Evolutionary conservation across 2,797 vertebrate genomes (phyloP), one percentile per base, ranked within the genome.

Genomic region (Labeo calbasu): DNA sequence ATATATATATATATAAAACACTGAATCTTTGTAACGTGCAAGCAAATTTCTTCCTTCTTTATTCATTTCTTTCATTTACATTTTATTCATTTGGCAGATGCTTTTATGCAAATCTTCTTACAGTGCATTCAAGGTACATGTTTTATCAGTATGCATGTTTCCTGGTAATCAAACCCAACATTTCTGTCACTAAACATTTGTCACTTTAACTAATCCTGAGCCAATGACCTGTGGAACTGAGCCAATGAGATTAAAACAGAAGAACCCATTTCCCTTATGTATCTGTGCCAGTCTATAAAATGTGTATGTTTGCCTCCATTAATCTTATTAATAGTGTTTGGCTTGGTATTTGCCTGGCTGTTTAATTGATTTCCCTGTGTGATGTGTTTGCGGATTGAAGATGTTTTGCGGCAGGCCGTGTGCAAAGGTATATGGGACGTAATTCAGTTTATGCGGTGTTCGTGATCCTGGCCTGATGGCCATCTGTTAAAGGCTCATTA

Each of bases 401-500:
- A 85, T 85, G 23, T 21, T 72, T 76, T 71, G 75, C 23, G 57
- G 53, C 48, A 77, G 83, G 61, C 61, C 6, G 17, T 73, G 50
- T 76, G 23, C 84, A 69, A 75, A 78, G 73, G 23, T 63, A 48
- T 86, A 85, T 88, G 63, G 81, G n/a, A 32, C 61, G 77, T 57
- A 14, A 77, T 75, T 76, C 63, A 68, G 81, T 77, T 85, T 87
- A 85, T 89, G 86, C 86, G 85, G 77, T 82, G 79, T 83, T 87
- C 89, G 84, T 91, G 89, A 91, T 92, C 88, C 86, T 77, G 85
- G 90, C 88, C 86, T 90, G 77, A 85, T 66, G 81, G 84, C 92
- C 91, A 93, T 93, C 91, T 94, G 91, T 88, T 92, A 28, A 79
- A 82, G 70, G 82, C 85, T 90, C 71, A 87, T 88, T 87, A 85